Evolutionary conservation across 1,140 invertebrate species (phyloP).

Genomic region (Trinorchestia longiramus): DNA sequence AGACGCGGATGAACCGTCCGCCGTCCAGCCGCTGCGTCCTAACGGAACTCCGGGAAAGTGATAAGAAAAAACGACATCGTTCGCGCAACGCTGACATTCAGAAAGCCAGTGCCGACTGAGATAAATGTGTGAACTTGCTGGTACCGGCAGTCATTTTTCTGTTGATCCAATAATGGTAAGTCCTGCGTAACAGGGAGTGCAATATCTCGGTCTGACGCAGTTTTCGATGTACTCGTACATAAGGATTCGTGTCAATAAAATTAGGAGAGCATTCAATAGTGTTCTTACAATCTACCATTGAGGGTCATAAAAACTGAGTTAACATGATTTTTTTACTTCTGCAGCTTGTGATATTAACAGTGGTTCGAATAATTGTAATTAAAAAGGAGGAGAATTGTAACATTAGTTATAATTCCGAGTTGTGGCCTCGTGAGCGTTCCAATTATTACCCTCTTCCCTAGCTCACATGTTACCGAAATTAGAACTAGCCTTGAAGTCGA

Average conservation of each 20-base stretch:
- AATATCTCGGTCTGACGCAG: too few species aligned
- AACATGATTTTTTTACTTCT: background rate
- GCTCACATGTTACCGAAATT: too few species aligned
- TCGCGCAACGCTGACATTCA: background rate
- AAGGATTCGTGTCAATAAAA: too few species aligned
- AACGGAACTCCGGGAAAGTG: background rate
- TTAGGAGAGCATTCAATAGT: background rate
- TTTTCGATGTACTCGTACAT: too few species aligned
- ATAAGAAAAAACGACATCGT: background rate
- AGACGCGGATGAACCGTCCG: background rate
- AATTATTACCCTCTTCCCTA: too few species aligned
- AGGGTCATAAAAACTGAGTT: background rate
- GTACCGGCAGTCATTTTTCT: too few species aligned
- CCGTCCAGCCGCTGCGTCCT: background rate
- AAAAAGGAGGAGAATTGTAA: background rate
- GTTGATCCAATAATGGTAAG: too few species aligned
- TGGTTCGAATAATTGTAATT: background rate
- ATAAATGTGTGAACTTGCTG: background rate
- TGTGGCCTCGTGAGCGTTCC: too few species aligned
- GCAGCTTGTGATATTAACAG: background rate
- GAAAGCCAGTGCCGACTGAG: background rate
- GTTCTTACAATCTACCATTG: background rate
- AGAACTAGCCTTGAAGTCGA: too few species aligned
- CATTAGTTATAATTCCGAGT: background rate
- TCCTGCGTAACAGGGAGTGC: too few species aligned